Evolutionary conservation across 1,140 invertebrate genomes (phyloP), one percentile per base, ranked within the genome.

Genomic region (Phortica variegata): DNA sequence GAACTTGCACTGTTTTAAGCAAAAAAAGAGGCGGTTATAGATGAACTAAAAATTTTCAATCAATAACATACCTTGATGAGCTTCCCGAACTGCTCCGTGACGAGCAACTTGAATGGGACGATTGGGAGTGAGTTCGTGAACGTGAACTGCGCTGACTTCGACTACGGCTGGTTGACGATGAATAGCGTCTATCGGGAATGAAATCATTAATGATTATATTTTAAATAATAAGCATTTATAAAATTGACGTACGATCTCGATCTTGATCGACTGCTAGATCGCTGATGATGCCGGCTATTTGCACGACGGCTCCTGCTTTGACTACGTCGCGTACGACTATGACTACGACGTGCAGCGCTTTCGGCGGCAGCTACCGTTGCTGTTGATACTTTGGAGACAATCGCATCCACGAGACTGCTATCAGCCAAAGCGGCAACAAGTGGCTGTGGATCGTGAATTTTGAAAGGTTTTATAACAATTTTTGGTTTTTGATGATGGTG

Each of bases 51-150:
- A 29, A 29, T 12, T 6, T 29, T 29, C 26, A 33, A 19, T 31
- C 20, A 17, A 34, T n/a, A 19, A 47, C 31, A 44, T 49, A 59
- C 57, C 49, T 52, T 17, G 73, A 74, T 36, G 71, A 73, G 46
- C 73, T 71, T 13, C 56, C 56, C 6, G 69, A 71, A 48, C 68
- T 70, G 52, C 69, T 76, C 16, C 75, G 65, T 1, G 80, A 81
- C n/a, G 78, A 76, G 13, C 81, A 80, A 44, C 78, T 77, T 7
- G 81, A 82, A 16, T 74, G 62, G 8, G 79, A 78, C 19, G 75
- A 77, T 37, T 65, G 76, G 60, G 76, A 80, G 15, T 73, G 58
- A 18, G 77, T 77, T 20, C 78, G 73, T n/a, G 80, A 81, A 19
- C 72, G 52, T 7, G 79, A 79, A 43, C 78, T 76, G 36, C 63